Evolutionary conservation across 2,797 vertebrate genomes (phyloP), one percentile per base, ranked within the genome.

Genomic region (Salarias fasciatus): DNA sequence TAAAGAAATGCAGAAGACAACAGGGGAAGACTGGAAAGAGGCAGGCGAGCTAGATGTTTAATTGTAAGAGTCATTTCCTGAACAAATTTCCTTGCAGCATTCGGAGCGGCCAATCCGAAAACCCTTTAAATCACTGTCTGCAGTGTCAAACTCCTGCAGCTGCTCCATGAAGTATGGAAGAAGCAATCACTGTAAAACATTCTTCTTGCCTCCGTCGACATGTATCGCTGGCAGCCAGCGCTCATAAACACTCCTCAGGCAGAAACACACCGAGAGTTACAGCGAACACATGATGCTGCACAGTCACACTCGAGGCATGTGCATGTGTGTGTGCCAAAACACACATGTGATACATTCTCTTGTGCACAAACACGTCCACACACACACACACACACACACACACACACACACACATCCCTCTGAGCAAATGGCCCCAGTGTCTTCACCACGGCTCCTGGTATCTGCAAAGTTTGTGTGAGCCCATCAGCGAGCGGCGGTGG

Each of bases 101-200:
- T 1, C 2, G 9, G 33, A 35, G 24, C 24, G 18, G 3, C 33
- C 33, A 35, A 9, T 6, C 9, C 33, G 9, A 11, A 38, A 9
- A 38, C 11, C 2, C 4, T 38, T 11, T 38, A 38, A 2, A 10
- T 75, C 66, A 55, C 35, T 42, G 55, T 68, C 55, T 48, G 33
- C 66, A 36, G 61, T 55, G 50, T 52, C 60, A 60, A 51, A 8
- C 35, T 47, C 44, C 33, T 35, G 29, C 6, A 3, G 28, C 68
- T 49, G 48, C 73, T 83, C 52, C 53, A 60, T 82, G 56, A 70
- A 56, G 58, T 65, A 54, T 67, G 53, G 60, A 82, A 76, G 50
- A 63, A 50, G 52, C 82, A 82, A 85, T 80, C 51, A 47, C 51
- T 59, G 63, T 66, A 61, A 47, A 68, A 83, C 69, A 53, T 70